These are phyloP conservation scores for Fabriciana adippe DNA, from an alignment of 2,888 invertebrate genomes.

Conservation along the genomic window DNA sequence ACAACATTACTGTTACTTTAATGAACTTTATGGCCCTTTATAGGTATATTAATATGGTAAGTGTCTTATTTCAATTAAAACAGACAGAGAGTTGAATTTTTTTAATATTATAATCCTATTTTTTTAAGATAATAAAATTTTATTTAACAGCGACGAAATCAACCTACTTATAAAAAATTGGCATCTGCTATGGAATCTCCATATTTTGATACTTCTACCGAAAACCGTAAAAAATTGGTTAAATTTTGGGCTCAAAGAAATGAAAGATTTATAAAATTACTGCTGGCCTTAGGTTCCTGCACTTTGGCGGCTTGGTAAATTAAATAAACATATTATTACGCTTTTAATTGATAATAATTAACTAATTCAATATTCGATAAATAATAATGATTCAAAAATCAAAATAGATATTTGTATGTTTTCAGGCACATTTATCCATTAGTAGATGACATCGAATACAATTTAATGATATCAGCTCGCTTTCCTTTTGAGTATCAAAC, in stretches of 20 bases:
- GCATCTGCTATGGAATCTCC: conserved; percentile 59
- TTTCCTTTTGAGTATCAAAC: conserved; percentile 57
- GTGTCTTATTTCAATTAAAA: conserved; percentile 17
- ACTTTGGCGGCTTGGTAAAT: conserved; percentile 61
- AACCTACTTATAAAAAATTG: conserved; percentile 54
- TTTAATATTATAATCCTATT: too few species aligned
- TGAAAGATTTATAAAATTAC: conserved; percentile 56
- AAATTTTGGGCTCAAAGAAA: conserved; percentile 56
- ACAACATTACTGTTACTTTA: conserved; percentile 53
- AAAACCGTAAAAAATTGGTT: conserved; percentile 50
- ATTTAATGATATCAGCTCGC: conserved; percentile 55
- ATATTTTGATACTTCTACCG: conserved; percentile 59
- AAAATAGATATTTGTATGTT: conserved; percentile 21
- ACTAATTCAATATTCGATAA: too few species aligned
- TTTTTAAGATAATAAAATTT: not conserved
- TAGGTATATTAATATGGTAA: conserved; percentile 64
- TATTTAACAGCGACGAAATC: conserved; percentile 52
- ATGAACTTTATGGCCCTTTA: conserved; percentile 60
- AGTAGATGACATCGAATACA: conserved; percentile 64
- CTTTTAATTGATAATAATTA: not conserved
- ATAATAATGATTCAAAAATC: too few species aligned
- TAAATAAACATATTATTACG: too few species aligned
- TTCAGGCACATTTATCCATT: conserved; percentile 63
- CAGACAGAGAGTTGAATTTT: too few species aligned
- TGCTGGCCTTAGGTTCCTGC: conserved; percentile 56